A percentile compares a stretch with the other conserved stretches of the same genome.
These are phyloP conservation scores for Odontomyia ornata DNA, from an alignment of 2,888 invertebrate genomes.

Conservation along the genomic window DNA sequence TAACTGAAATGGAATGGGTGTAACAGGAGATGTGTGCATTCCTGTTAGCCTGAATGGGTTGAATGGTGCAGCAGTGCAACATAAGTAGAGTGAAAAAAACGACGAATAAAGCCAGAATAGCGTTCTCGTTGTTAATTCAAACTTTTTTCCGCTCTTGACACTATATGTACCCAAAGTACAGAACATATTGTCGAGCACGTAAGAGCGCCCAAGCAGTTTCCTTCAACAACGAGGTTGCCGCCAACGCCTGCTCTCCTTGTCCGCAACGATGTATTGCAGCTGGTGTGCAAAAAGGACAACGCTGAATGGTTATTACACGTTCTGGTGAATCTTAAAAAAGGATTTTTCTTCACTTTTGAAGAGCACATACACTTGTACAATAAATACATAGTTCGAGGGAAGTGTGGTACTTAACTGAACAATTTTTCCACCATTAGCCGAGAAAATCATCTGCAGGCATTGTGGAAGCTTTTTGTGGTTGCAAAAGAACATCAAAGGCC, in stretches of 20 bases:
- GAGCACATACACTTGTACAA: slow-evolving; percentile 18
- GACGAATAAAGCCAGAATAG: not conserved
- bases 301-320: slow-evolving; percentile 27
- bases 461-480: not conserved
- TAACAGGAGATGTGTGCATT: not conserved
- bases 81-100: slow-evolving; percentile 5
- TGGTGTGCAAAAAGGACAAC: not conserved
- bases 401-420: slow-evolving; percentile 20
- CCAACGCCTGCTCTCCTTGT: not conserved
- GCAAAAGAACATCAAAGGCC: slow-evolving; percentile 7
- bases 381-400: slow-evolving; percentile 4
- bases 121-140: slow-evolving; percentile 21
- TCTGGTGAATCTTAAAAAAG: slow-evolving; percentile 29
- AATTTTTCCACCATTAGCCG: slow-evolving; percentile 23
- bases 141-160: slow-evolving; percentile 25
- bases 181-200: slow-evolving; percentile 13
- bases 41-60: not conserved
- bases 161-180: slow-evolving; percentile 11
- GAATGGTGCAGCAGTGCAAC: not conserved
- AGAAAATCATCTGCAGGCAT: slow-evolving; percentile 26
- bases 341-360: not conserved
- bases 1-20: not conserved
- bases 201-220: slow-evolving; percentile 2
- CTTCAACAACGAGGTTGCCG: not conserved
- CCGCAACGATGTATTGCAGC: not conserved